These are phyloP conservation scores for Rutpela maculata DNA, from an alignment of 2,888 invertebrate genomes.

Conservation along the genomic window DNA sequence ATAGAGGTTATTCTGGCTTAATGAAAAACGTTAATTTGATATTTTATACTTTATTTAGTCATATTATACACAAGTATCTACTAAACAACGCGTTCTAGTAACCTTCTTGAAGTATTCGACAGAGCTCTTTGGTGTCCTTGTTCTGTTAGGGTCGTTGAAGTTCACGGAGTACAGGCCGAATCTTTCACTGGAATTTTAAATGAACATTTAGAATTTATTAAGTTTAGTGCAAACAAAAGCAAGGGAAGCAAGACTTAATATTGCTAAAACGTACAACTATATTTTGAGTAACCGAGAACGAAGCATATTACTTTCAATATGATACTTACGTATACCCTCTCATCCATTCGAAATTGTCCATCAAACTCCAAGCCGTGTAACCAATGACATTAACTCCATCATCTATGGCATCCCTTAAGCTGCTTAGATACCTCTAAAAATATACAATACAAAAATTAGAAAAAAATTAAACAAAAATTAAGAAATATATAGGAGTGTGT, in stretches of 20 bases:
- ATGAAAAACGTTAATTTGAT: no score
- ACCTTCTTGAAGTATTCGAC: constrained; percentile 77
- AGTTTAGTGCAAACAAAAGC: not conserved
- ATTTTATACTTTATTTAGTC: no score
- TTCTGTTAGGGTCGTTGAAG: constrained; percentile 77
- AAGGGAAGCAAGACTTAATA: no score
- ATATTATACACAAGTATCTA: constrained; percentile 47
- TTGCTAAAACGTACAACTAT: no score
- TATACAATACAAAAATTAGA: no score
- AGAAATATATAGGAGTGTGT: no score
- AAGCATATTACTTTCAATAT: no score
- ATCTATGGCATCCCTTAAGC: constrained; percentile 38
- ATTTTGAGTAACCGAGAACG: no score
- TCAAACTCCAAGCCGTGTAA: constrained; percentile 42
- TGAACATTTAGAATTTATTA: not conserved
- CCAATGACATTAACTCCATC: constrained; percentile 42
- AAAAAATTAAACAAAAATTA: no score
- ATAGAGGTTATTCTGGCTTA: no score
- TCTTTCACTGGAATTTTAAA: constrained; percentile 75
- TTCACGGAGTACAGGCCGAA: constrained; percentile 84
- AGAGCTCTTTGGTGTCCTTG: constrained; percentile 81
- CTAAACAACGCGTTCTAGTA: constrained; percentile 68
- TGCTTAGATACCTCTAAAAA: constrained; percentile 39
- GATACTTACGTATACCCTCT: constrained; percentile 67
- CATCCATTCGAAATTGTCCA: constrained; percentile 41